Evolutionary conservation across 2,888 invertebrate species (phyloP).

Genomic region (Cylloceria caligata): DNA sequence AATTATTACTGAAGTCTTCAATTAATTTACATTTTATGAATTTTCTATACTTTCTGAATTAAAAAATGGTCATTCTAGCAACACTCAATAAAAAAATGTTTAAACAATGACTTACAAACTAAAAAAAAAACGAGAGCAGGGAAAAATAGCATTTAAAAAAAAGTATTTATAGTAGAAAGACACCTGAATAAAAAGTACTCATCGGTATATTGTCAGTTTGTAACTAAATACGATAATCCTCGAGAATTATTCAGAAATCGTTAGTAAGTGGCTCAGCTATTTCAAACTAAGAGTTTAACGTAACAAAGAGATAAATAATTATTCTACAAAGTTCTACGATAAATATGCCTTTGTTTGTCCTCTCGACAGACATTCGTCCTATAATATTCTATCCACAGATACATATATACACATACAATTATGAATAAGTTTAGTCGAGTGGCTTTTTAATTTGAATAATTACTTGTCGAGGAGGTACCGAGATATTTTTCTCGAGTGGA

Average conservation of each 20-base stretch:
- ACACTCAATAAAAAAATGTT: too few relatives aligned
- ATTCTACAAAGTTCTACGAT: not conserved
- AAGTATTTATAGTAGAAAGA: too few relatives aligned
- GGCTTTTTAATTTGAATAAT: slow-evolving; percentile 45
- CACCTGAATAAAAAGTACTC: not conserved
- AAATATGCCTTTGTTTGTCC: not conserved
- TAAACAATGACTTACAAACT: too few relatives aligned
- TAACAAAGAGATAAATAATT: slow-evolving; percentile 6
- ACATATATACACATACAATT: not conserved
- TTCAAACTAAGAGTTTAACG: slow-evolving; percentile 8
- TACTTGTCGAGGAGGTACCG: not conserved
- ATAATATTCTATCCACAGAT: slow-evolving; percentile 20
- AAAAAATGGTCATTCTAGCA: too few relatives aligned
- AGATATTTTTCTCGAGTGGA: slow-evolving; percentile 33
- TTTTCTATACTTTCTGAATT: too few relatives aligned
- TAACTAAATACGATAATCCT: not conserved
- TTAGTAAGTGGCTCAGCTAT: slow-evolving; percentile 3
- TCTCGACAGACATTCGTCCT: not conserved
- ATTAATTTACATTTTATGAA: too few relatives aligned
- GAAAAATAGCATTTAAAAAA: too few relatives aligned
- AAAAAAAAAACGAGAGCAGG: too few relatives aligned
- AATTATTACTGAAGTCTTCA: too few relatives aligned
- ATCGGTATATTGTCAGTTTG: not conserved
- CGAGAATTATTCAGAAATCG: not conserved
- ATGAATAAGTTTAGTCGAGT: not conserved